Evolutionary conservation across 2,797 vertebrate species (phyloP).

Genomic region (Notamacropus eugenii): DNA sequence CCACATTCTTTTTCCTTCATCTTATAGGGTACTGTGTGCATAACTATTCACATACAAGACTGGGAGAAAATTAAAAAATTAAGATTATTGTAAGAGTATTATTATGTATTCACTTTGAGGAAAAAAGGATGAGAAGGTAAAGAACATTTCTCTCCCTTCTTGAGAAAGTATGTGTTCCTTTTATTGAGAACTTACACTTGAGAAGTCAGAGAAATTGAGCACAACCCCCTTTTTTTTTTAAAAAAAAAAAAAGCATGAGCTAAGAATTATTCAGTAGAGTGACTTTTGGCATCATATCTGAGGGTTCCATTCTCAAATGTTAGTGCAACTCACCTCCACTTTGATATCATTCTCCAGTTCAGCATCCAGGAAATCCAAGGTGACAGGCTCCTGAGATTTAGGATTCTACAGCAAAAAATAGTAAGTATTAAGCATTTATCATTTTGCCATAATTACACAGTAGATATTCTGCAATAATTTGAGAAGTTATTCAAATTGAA

Average conservation of each 20-base stretch:
- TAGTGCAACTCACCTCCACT: constrained; percentile 91
- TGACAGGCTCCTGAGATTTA: constrained; percentile 99
- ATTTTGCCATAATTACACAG: background rate
- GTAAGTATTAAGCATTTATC: constrained; percentile 70
- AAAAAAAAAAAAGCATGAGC: background rate
- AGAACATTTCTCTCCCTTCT: background rate
- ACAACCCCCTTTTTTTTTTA: background rate
- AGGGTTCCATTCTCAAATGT: background rate
- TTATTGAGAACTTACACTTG: background rate
- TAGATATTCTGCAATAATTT: background rate
- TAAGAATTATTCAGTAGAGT: background rate
- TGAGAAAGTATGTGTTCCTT: constrained; percentile 11
- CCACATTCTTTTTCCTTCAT: background rate
- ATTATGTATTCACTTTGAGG: background rate
- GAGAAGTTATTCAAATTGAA: constrained; percentile 58
- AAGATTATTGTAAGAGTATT: background rate
- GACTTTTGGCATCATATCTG: background rate
- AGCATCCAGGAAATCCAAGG: constrained; percentile 97
- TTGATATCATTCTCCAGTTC: constrained; percentile 98
- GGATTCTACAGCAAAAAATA: constrained; percentile 90
- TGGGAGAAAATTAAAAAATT: background rate
- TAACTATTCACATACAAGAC: background rate
- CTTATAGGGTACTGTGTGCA: background rate
- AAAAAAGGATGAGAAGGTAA: background rate
- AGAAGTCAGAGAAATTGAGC: background rate